A percentile compares a stretch with the other conserved stretches of the same genome.
Conservation (phyloP, 2,113 vertebrate genomes). For the Rhinolophus ferrumequinum region DNA sequence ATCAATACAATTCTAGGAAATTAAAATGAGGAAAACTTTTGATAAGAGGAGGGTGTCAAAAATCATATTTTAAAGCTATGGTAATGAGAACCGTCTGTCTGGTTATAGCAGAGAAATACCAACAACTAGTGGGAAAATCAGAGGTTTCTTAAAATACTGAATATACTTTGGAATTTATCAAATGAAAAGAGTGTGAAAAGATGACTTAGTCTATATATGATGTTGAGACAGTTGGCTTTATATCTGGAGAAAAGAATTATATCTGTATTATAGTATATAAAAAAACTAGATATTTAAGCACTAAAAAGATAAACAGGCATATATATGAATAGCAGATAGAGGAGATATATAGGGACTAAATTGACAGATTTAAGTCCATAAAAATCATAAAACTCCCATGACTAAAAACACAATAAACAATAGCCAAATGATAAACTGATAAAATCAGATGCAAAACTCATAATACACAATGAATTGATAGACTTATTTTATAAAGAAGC, state of each 20-base stretch:
- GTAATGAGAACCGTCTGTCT: background rate
- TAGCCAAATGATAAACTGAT: background rate
- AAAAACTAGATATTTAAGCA: background rate
- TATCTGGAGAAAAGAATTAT: background rate
- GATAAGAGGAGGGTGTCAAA: background rate
- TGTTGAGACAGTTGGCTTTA: background rate
- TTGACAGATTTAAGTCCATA: background rate
- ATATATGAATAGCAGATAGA: background rate
- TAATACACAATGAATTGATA: background rate
- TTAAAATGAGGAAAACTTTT: background rate
- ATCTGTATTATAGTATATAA: background rate
- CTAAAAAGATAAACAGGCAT: background rate
- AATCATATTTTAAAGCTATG: background rate
- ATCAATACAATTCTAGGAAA: background rate
- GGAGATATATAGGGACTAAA: background rate
- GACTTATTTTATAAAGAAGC: background rate
- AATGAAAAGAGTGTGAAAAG: background rate
- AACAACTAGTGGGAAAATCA: background rate
- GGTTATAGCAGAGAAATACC: background rate
- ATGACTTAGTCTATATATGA: background rate
- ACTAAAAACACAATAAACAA: background rate
- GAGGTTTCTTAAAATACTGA: background rate
- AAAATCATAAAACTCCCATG: background rate
- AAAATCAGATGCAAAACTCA: background rate
- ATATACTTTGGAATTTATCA: background rate